phyloP scores from a whole-genome alignment of 2,888 invertebrate genomes.

The Microctonus brassicae region DNA sequence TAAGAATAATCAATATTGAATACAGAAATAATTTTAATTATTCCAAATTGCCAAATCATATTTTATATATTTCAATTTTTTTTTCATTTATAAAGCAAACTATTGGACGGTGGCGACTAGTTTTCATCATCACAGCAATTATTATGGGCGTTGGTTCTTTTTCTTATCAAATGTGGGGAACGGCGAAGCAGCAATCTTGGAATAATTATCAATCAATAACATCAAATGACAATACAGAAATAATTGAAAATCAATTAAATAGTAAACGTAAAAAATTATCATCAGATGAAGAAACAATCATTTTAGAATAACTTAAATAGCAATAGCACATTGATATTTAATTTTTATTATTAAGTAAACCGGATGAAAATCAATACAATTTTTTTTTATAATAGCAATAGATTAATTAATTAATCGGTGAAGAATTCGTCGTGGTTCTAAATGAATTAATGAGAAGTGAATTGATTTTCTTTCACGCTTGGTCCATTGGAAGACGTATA shows the following conservation, averaged over 20 bases:
- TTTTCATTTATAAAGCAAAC: slow-evolving; percentile 59
- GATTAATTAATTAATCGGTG: neutral
- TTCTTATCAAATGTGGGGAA: slow-evolving; percentile 57
- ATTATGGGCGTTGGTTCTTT: slow-evolving; percentile 54
- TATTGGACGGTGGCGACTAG: slow-evolving; percentile 62
- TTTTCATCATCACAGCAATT: slow-evolving; percentile 60
- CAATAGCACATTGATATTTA: neutral
- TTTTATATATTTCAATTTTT: no score
- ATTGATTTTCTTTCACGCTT: slow-evolving; percentile 17
- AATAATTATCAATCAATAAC: slow-evolving; percentile 44
- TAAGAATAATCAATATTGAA: no score
- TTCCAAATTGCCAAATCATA: no score
- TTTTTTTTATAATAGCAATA: neutral
- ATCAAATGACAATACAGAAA: slow-evolving; percentile 31
- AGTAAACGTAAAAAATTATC: no score
- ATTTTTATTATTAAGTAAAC: neutral
- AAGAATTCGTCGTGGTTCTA: neutral
- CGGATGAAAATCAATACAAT: neutral
- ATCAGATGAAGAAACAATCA: no score
- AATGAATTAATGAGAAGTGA: neutral
- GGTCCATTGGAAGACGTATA: slow-evolving; percentile 46
- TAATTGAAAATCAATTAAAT: no score
- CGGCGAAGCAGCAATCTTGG: slow-evolving; percentile 63
- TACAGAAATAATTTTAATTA: no score
- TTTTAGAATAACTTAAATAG: no score